A percentile compares a stretch with the other conserved stretches of the same genome.
These are phyloP conservation scores for Thecocarcelia acutangulata DNA, from an alignment of 2,888 invertebrate genomes.

Conservation along the genomic window DNA sequence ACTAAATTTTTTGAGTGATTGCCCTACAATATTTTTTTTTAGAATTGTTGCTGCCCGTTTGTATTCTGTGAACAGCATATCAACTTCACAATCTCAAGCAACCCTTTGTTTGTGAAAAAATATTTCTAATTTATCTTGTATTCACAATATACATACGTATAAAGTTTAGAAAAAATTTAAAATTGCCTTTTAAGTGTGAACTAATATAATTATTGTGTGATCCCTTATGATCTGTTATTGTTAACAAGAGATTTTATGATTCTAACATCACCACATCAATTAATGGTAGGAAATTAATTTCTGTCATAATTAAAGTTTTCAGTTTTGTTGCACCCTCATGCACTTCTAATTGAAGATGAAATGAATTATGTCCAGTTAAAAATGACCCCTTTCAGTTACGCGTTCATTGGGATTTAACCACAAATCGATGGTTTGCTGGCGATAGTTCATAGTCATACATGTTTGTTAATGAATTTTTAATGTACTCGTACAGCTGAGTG, in stretches of 20 bases:
- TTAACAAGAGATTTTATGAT: constrained; percentile 51
- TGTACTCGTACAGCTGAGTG: not conserved
- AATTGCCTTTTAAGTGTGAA: constrained; percentile 35
- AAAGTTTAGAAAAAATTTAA: not conserved
- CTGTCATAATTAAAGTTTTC: constrained; percentile 18
- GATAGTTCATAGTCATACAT: not conserved
- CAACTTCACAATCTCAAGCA: too few relatives aligned
- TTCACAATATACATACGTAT: too few relatives aligned
- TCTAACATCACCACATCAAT: constrained; percentile 1
- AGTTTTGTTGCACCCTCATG: constrained; percentile 52
- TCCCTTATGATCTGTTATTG: constrained; percentile 22
- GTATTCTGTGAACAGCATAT: too few relatives aligned
- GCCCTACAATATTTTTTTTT: too few relatives aligned
- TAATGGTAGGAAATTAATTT: not conserved
- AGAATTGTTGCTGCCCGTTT: too few relatives aligned
- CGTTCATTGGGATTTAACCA: constrained; percentile 26
- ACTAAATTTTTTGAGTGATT: too few relatives aligned
- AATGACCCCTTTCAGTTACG: constrained; percentile 44
- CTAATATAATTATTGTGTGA: constrained; percentile 24
- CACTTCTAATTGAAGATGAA: constrained; percentile 47
- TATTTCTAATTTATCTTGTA: not conserved
- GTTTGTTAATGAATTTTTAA: constrained; percentile 29
- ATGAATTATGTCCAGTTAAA: constrained; percentile 55
- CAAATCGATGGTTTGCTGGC: constrained; percentile 48
- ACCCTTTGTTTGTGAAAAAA: not conserved